Evolutionary conservation across 2,797 vertebrate genomes (phyloP).

Genomic region (Paratrypauchen microcephalus): DNA sequence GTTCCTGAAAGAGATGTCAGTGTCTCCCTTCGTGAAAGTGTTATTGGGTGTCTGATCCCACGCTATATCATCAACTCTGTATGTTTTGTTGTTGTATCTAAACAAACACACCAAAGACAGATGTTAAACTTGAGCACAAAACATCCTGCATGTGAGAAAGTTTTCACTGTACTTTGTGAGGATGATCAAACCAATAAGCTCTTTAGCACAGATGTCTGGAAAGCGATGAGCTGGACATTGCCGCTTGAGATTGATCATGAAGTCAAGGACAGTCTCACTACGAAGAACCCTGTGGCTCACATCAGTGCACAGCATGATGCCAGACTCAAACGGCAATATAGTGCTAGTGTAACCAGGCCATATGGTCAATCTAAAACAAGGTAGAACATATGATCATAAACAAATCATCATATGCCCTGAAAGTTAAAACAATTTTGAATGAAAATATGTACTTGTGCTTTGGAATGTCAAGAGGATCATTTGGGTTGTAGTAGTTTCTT

Average conservation of each 20-base stretch:
- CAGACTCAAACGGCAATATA: conserved; percentile 88
- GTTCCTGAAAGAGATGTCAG: conserved; percentile 82
- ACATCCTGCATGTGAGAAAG: neutral
- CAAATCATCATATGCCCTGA: neutral
- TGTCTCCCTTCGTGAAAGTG: conserved; percentile 85
- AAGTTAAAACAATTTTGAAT: neutral
- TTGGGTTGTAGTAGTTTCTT: conserved; percentile 90
- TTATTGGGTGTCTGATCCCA: conserved; percentile 89
- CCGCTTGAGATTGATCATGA: conserved; percentile 81
- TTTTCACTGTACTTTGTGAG: conserved; percentile 87
- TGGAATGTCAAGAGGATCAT: conserved; percentile 85
- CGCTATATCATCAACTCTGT: conserved; percentile 90
- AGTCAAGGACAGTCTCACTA: conserved; percentile 89
- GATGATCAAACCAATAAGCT: conserved; percentile 88
- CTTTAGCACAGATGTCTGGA: conserved; percentile 84
- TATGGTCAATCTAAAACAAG: conserved; percentile 82
- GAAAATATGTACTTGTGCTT: conserved; percentile 80
- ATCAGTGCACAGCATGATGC: conserved; percentile 90
- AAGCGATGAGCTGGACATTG: conserved; percentile 80
- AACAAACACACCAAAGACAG: neutral
- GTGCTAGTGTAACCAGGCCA: conserved; percentile 91
- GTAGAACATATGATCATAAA: neutral
- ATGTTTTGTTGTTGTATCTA: conserved; percentile 97
- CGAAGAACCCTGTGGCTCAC: conserved; percentile 94
- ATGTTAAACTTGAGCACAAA: neutral